A percentile compares a stretch with the other conserved stretches of the same genome.
Conservation (phyloP, 2,113 vertebrate species). For the crab-eating macaque (Macaca fascicularis) region DNA sequence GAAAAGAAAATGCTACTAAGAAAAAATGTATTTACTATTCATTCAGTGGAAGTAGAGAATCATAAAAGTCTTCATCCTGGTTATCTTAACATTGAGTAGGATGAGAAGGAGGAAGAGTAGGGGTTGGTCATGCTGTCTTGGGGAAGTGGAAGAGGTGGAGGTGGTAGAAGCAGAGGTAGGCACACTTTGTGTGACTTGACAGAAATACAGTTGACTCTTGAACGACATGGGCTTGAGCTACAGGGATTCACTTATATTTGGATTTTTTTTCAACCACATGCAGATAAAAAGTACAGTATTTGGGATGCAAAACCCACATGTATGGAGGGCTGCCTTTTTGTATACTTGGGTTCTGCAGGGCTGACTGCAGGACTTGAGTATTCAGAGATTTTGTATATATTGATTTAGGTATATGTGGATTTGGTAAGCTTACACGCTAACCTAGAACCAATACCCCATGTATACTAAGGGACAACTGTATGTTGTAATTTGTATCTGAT, state of each 20-base stretch:
- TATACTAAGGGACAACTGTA: background rate
- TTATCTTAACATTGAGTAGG: background rate
- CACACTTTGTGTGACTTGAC: background rate
- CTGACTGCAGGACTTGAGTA: background rate
- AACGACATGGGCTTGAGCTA: background rate
- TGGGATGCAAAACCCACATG: background rate
- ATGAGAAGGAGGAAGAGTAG: background rate
- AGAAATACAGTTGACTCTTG: background rate
- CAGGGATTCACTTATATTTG: background rate
- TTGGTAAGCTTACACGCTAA: too few relatives aligned
- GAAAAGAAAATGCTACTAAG: background rate
- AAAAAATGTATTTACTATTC: background rate
- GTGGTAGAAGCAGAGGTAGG: background rate
- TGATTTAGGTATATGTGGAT: too few relatives aligned
- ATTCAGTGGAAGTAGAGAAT: background rate
- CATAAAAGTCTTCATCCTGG: background rate
- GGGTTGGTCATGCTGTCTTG: background rate
- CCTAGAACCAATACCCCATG: background rate
- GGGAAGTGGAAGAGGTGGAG: background rate
- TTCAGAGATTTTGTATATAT: background rate
- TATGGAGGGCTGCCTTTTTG: background rate
- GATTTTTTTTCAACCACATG: background rate
- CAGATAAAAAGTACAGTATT: background rate
- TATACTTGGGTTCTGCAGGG: background rate
- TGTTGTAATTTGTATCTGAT: background rate